phyloP scores from a whole-genome alignment of 2,113 vertebrate species.

The Porphyrio hochstetteri region DNA sequence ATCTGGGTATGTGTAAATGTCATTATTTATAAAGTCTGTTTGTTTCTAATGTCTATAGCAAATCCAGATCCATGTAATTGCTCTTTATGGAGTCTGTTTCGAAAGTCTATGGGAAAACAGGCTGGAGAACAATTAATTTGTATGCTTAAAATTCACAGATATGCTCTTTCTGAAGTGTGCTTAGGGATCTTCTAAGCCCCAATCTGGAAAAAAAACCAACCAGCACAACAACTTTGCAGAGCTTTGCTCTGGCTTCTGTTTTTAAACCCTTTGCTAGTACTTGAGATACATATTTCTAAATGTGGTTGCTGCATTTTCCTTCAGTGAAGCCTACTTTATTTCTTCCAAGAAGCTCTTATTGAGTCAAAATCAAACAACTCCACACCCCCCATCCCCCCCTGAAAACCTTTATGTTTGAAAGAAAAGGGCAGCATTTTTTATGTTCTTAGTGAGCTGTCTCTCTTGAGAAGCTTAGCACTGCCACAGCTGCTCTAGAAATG shows the following conservation, averaged over 20 bases:
- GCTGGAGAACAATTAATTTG: neutral
- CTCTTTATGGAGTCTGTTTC: neutral
- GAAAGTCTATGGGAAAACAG: neutral
- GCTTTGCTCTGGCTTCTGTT: neutral
- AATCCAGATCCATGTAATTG: neutral
- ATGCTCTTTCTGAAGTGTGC: neutral
- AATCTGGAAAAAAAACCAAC: neutral
- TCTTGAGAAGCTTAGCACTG: neutral
- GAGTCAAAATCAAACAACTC: neutral
- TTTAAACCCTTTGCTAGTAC: neutral
- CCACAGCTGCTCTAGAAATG: neutral
- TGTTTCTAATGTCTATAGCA: neutral
- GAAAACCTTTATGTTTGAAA: neutral
- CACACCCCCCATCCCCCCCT: too few relatives aligned
- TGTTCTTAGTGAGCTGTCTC: neutral
- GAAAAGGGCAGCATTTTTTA: neutral
- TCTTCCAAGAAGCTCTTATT: neutral
- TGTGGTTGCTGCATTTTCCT: neutral
- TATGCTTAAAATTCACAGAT: neutral
- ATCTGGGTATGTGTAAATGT: neutral
- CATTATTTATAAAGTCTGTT: neutral
- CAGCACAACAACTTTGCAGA: neutral
- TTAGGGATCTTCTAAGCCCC: neutral
- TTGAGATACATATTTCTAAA: neutral
- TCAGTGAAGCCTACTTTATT: neutral